Conservation (phyloP, 2,113 vertebrate species). For the Carassius auratus region DNA sequence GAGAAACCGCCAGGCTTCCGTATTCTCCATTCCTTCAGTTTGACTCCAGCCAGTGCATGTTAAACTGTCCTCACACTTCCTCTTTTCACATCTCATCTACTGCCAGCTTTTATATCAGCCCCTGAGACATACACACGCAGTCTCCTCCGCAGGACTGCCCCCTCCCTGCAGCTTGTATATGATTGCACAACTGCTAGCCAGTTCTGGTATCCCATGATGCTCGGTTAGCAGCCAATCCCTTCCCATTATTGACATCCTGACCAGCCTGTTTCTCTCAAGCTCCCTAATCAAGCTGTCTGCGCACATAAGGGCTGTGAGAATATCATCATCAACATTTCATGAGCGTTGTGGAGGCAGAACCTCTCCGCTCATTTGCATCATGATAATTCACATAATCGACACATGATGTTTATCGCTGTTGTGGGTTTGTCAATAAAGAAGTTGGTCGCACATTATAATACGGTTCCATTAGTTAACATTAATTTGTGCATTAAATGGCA, state of each 20-base stretch:
- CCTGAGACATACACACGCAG: conserved; percentile 7
- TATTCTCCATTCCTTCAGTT: conserved; percentile 44
- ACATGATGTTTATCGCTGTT: conserved; percentile 1
- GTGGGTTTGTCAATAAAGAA: background rate
- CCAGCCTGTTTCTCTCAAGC: conserved; percentile 14
- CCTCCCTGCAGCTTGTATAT: background rate
- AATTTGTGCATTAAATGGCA: background rate
- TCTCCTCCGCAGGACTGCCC: conserved; percentile 15
- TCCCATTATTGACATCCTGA: conserved; percentile 7
- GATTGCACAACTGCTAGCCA: conserved; percentile 21
- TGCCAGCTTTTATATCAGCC: conserved; percentile 48
- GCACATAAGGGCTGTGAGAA: background rate
- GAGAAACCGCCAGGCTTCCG: conserved; percentile 45
- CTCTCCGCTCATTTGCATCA: background rate
- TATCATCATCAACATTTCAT: conserved; percentile 1
- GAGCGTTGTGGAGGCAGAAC: background rate
- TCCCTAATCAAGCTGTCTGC: conserved; percentile 31
- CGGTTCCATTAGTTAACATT: background rate
- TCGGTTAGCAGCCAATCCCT: conserved; percentile 13
- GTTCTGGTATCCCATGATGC: conserved; percentile 30
- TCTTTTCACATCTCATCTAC: conserved; percentile 54
- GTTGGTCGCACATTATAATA: background rate
- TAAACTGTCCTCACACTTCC: conserved; percentile 48
- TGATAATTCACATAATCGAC: background rate
- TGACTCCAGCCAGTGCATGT: conserved; percentile 44